These are phyloP conservation scores for Papilio protenor DNA, from an alignment of 2,888 invertebrate genomes.

Conservation along the genomic window DNA sequence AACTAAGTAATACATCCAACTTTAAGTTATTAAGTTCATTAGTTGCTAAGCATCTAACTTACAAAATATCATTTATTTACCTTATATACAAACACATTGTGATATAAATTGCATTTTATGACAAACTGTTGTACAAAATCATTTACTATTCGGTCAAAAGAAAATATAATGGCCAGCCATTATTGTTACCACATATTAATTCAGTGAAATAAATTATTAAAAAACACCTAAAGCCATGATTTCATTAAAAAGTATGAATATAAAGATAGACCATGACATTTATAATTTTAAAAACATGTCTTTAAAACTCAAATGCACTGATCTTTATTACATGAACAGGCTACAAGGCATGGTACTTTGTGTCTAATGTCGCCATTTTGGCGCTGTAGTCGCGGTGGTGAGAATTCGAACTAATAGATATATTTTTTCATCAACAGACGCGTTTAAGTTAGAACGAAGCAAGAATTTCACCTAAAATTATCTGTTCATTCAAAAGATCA, in stretches of 20 bases:
- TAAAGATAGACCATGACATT: too few relatives aligned
- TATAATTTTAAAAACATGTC: too few relatives aligned
- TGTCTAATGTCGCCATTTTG: too few relatives aligned
- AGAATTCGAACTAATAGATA: too few relatives aligned
- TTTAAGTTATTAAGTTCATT: conserved; percentile 10
- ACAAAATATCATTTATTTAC: neutral
- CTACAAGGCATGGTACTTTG: too few relatives aligned
- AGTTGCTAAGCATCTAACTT: neutral
- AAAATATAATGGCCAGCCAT: neutral
- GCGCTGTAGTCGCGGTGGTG: too few relatives aligned
- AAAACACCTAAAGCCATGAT: neutral
- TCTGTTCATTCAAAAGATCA: too few relatives aligned
- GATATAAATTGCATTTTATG: conserved; percentile 4
- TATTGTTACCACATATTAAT: neutral
- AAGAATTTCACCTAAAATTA: too few relatives aligned
- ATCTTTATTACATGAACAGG: too few relatives aligned
- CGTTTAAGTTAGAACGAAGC: too few relatives aligned
- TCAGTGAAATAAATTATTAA: neutral
- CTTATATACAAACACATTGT: neutral
- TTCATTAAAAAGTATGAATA: neutral
- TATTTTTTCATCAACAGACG: too few relatives aligned
- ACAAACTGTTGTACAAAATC: neutral
- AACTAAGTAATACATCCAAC: neutral
- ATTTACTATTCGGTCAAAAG: neutral
- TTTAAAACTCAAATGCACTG: too few relatives aligned